Base-by-base conservation (phyloP, 2,797 vertebrate genomes). In the Tapirus indicus region DNA sequence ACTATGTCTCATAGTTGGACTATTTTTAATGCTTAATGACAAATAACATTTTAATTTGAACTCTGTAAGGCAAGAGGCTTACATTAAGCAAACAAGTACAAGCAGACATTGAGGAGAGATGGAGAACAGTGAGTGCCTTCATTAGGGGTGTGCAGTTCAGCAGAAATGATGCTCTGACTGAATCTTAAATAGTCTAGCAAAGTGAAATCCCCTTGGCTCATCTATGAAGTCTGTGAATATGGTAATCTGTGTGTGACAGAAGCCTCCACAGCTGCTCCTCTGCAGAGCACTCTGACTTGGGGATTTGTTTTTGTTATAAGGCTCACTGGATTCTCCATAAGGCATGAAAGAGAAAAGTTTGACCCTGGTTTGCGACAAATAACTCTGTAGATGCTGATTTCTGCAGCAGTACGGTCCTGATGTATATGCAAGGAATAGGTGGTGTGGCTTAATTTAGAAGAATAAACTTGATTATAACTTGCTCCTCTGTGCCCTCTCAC, bases 31-130 rank as follows among this genome's bases (percentile, higher is more conserved):
- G 74, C 88, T 93, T 91, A 56, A n/a, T 56, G 84, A 97, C 64
- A 96, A 97, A 97, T 74, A 69, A 27, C 44, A 77, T 90, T 96
- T 97, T 95, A 95, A 94, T 97, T 94, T 91, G 78, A 92, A 89
- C 58, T 86, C 58, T 93, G 1, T 71, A 88, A 85, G 82, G 94
- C 49, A 62, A 68, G 74, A 75, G 54, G 35, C 88, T 95, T 83
- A 44, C 49, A 79, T 89, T n/a, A 94, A 88, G 56, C 52, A 87
- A 92, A 83, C n/a, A 90, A 95, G 47, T 49, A 25, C 14, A 66
- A 58, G 72, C 14, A 91, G 92, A 94, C 35, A 16, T 3, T 32
- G 83, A 93, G 78, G 77, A 79, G 56, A 88, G 68, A 49, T 32
- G 47, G 44, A 71, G 38, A 89, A 72, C 52, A 54, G 60, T 6